Evolutionary conservation across 2,888 invertebrate genomes (phyloP), one percentile per base, ranked within the genome.

Genomic region (Ptilodon capucinus): DNA sequence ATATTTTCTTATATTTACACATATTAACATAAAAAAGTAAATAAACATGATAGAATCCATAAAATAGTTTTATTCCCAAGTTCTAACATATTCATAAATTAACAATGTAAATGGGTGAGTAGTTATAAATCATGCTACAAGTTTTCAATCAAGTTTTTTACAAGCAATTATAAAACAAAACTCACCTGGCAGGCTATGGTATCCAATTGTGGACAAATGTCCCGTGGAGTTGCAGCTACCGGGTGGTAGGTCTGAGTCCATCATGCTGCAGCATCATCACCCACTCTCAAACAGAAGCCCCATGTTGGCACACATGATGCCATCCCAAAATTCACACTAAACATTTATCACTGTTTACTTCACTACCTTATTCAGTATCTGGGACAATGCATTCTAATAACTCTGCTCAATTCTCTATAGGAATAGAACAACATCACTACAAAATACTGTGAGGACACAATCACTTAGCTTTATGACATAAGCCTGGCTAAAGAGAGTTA

Each of bases 161-260:
- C 2, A n/a, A n/a, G 5, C 8, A 28, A n/a, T n/a, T 4, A n/a
- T 28, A 1, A n/a, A 28, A n/a, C 4, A 28, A n/a, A 25, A 28
- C 76, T 76, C 51, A 82, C 91, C 88, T 54, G 90, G 89, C 63
- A 84, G 61, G 44, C 82, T 83, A 61, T 90, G 86, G 69, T 88
- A 91, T 76, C 91, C 91, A 54, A 91, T 84, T 3, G 89, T 89
- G 79, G 91, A 91, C 78, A 91, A 72, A 66, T 91, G 91, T 67
- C 91, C 91, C 38, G 91, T 91, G 61, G 91, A 91, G 70, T 90
- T 91, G 60, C 90, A 91, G 71, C 91, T 88, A 71, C 91, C 91
- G 11, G 89, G 91, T 40, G 91, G 91, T 42, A 91, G 79, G 40
- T 91, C 91, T 14, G 87, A 84, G 67, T 91, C 91, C 91, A 91